phyloP scores from a whole-genome alignment of 2,797 vertebrate genomes.

The Neostethus bicornis region DNA sequence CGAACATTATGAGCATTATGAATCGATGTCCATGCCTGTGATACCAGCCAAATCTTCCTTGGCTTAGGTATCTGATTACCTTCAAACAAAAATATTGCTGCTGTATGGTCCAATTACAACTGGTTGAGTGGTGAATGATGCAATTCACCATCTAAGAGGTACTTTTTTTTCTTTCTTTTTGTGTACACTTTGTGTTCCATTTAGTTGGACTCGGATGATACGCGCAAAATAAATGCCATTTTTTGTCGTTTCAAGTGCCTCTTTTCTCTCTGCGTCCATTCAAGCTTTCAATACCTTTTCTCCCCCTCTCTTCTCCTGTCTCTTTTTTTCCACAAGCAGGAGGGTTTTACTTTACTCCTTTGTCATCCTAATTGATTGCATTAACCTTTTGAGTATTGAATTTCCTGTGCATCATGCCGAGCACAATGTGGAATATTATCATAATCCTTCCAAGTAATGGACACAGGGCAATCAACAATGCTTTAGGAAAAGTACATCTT shows the following conservation, averaged over 20 bases:
- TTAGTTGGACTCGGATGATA: constrained; percentile 73
- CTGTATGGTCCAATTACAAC: constrained; percentile 73
- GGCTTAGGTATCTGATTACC: constrained; percentile 75
- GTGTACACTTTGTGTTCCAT: constrained; percentile 60
- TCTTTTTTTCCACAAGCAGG: constrained; percentile 94
- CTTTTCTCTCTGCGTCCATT: constrained; percentile 79
- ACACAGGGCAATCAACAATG: constrained; percentile 97
- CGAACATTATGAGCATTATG: constrained; percentile 67
- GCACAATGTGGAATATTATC: constrained; percentile 98
- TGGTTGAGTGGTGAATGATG: constrained; percentile 71
- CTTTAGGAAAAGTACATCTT: constrained; percentile 89
- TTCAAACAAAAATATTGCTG: constrained; percentile 74
- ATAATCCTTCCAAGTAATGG: constrained; percentile 99
- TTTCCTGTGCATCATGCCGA: constrained; percentile 98
- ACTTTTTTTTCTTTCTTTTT: constrained; percentile 64
- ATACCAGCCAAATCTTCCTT: constrained; percentile 56
- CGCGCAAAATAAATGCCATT: constrained; percentile 81
- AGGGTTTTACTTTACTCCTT: constrained; percentile 99
- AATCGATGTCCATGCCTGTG: constrained; percentile 62
- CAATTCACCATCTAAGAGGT: constrained; percentile 69
- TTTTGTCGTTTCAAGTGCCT: constrained; percentile 83
- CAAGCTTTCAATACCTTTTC: constrained; percentile 80
- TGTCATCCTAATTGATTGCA: constrained; percentile 99
- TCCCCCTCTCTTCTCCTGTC: constrained; percentile 76
- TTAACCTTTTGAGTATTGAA: constrained; percentile 99